Base-by-base conservation (phyloP, 2,888 invertebrate species). In the Cheilosia soror region DNA sequence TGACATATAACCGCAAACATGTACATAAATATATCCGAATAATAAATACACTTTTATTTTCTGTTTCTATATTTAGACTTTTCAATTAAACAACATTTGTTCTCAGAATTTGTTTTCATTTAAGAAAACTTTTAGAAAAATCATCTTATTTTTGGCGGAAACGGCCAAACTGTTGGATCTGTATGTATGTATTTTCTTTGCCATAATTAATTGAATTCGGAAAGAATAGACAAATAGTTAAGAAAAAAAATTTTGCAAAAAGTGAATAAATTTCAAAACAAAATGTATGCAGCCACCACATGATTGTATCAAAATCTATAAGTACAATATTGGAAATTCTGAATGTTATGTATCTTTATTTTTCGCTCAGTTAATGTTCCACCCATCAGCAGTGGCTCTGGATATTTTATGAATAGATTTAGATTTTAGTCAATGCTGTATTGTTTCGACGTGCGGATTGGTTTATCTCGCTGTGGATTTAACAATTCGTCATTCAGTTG, bases 381-480 rank as follows among this genome's bases (percentile, higher is more conserved):
- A 31, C 11, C 1, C 37, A 9, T 37, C 37, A 37, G 40, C 37
- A 37, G 40, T 51, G 29, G 29, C 44, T 75, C 47, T 58, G 66
- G 75, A 66, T 73, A 73, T 49, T 75, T 75, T 15, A 15, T 15
- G 15, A 47, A 47, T 47, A 57, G 57, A 57, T 58, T 57, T 55
- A 11, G 7, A 44, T 37, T 44, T 75, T 66, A 75, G 75, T 75
- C 65, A 75, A 66, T 66, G 47, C 13, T 7, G 47, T 58, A 40
- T 37, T 57, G 57, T 65, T 49, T 75, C 37, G 58, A 33, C 20
- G 65, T 58, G 7, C 65, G 65, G 75, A 51, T 65, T 57, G 65
- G 49, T 75, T 66, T 66, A 37, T 65, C 57, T 42, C 33, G 33
- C 33, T 29, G 62, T 49, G 27, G 37, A 29, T 7, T 42, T 6